Base-by-base conservation (phyloP, 1,140 invertebrate species). In the Geopemphigus sp. region DNA sequence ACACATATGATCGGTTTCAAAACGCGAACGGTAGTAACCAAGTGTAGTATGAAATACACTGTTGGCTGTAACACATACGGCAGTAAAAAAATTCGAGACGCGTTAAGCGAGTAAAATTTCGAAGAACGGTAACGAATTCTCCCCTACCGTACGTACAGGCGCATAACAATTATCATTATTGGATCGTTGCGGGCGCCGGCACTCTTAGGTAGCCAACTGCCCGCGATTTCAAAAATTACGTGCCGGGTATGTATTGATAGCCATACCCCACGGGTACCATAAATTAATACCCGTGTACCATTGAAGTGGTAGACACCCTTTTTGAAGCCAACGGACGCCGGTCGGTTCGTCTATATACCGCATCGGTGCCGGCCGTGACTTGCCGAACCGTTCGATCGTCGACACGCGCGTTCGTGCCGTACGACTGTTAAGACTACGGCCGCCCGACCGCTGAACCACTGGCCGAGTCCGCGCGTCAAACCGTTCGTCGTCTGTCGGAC, bases 211-310 rank as follows among this genome's bases (percentile, higher is more conserved):
- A 85, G 85, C 86, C 85, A 87, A 88, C 87, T 86, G 84, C 86
- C 87, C 87, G 63, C 84, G 66, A 57, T 76, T 83, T 83, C 84
- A 90, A 90, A 90, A 89, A 90, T 89, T 88, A 86, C 83, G 88
- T 89, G 89, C 86, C 89, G 88, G 85, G 89, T 90, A 90, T 90
- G 89, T 89, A 88, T 90, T 90, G 89, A 90, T 89, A 83, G 83
- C 89, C 89, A 89, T 90, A 89, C 89, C 88, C 89, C 88, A 87
- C 87, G 68, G 76, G n/a, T 61, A 82, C 83, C 81, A 80, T 56
- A 83, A 11, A 53, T n/a, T n/a, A n/a, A n/a, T n/a, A 47, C 80
- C 29, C 57, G 80, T 80, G 73, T 61, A 10, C 39, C 73, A 78
- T 61, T 6, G 0, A 78, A 78, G 73, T 57, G 73, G 57, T 15